Conservation (phyloP, 2,888 invertebrate genomes). For the Aspidiotus rigidus region DNA sequence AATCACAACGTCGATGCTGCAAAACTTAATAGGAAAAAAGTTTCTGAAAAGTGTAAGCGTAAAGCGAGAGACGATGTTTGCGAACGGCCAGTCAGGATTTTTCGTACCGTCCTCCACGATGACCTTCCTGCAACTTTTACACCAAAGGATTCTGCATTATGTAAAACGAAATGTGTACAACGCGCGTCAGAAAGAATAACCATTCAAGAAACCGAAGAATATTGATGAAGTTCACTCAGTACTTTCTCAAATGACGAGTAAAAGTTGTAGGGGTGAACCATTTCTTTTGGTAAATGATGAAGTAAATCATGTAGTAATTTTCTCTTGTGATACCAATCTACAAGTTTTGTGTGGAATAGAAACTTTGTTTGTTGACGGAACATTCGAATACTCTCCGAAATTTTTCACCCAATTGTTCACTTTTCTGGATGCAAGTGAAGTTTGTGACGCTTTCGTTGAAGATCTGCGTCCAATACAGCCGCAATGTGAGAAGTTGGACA, state of each 20-base stretch:
- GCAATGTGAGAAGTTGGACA: constrained; percentile 3
- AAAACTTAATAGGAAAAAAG: not conserved
- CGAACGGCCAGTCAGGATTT: constrained; percentile 3
- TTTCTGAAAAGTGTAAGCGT: constrained; percentile 3
- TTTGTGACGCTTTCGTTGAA: not conserved
- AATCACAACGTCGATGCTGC: not conserved
- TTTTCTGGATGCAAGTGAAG: not conserved
- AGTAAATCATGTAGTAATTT: not conserved
- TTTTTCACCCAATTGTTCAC: constrained; percentile 10
- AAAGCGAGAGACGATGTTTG: constrained; percentile 3
- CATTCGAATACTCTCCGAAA: not conserved
- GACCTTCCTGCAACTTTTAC: constrained; percentile 5
- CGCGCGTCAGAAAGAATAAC: constrained; percentile 3
- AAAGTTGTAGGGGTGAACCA: constrained; percentile 5
- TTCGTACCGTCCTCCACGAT: not conserved
- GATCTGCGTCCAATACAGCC: not conserved
- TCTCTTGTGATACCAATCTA: not conserved
- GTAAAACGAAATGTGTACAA: constrained; percentile 3
- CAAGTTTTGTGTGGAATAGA: constrained; percentile 5
- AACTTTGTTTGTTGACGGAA: constrained; percentile 10
- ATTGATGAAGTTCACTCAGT: not conserved
- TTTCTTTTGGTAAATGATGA: constrained; percentile 4
- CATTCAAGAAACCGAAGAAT: not conserved
- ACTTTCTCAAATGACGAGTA: not conserved
- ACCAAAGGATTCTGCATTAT: not conserved